Evolutionary conservation across 2,888 invertebrate genomes (phyloP).

Genomic region (Tipula lateralis): DNA sequence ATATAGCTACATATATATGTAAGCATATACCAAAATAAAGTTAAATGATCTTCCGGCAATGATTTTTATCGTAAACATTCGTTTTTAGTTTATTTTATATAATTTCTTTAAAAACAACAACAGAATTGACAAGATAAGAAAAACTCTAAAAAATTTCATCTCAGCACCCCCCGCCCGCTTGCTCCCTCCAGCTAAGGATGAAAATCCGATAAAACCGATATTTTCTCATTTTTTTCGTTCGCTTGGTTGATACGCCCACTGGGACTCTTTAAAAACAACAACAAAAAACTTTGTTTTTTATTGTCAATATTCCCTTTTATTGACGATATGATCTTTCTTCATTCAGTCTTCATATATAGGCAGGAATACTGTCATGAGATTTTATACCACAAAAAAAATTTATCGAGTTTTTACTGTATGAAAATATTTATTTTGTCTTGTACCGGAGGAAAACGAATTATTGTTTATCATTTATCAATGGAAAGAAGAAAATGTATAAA

Average conservation of each 20-base stretch:
- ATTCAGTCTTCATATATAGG: not conserved
- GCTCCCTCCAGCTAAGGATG: not conserved
- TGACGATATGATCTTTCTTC: not conserved
- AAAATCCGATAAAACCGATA: conserved; percentile 2
- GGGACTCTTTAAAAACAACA: not conserved
- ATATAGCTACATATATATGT: not conserved
- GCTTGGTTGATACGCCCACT: not conserved
- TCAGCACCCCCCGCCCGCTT: not conserved
- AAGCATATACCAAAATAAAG: not conserved
- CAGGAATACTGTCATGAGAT: not conserved
- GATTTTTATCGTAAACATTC: not conserved
- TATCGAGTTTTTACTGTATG: not conserved
- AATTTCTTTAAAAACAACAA: not conserved
- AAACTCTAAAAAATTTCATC: not conserved
- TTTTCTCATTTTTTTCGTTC: not conserved
- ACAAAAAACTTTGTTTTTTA: not conserved
- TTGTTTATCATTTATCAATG: not conserved
- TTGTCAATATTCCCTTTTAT: not conserved
- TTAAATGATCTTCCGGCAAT: not conserved
- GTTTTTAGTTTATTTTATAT: not conserved
- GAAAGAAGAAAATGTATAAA: not conserved
- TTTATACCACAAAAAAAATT: not conserved
- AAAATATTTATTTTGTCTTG: not conserved
- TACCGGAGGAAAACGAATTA: not conserved
- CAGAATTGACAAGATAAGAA: not conserved